Percentiles rank a stretch among this genome's conserved stretches.
Evolutionary conservation across 2,888 invertebrate genomes (phyloP).

Genomic region (Hyalella azteca): DNA sequence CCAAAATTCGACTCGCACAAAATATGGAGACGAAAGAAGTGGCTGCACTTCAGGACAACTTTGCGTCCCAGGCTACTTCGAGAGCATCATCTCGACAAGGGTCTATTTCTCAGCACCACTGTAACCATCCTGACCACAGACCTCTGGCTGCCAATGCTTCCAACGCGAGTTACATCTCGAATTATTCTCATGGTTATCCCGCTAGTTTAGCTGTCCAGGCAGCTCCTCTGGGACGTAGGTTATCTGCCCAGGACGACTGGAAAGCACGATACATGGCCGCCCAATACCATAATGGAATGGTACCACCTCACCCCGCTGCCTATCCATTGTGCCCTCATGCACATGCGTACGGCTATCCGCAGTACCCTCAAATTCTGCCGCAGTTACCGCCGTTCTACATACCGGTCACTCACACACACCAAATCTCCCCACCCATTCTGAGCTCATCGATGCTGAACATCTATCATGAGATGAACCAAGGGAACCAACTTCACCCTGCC

Average conservation of each 20-base stretch:
- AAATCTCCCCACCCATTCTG: neutral
- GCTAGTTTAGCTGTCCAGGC: too few species aligned
- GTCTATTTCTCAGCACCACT: neutral
- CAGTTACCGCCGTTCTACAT: neutral
- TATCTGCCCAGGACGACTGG: too few species aligned
- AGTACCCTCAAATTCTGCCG: too few species aligned
- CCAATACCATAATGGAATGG: neutral
- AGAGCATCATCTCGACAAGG: too few species aligned
- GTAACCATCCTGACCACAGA: neutral
- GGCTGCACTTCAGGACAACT: too few species aligned
- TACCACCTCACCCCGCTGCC: neutral
- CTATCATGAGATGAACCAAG: neutral
- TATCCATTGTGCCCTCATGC: neutral
- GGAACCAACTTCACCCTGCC: neutral
- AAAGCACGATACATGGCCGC: neutral
- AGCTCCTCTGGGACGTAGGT: too few species aligned
- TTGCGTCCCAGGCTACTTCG: too few species aligned
- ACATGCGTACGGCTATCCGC: neutral
- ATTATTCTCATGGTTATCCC: too few species aligned
- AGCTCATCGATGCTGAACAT: neutral
- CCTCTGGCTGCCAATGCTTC: neutral
- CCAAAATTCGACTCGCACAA: too few species aligned
- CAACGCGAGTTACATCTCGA: too few species aligned
- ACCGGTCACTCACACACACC: neutral
- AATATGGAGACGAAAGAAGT: too few species aligned